These are phyloP conservation scores for Drosophila recens DNA, from an alignment of 2,888 invertebrate species.

Conservation along the genomic window DNA sequence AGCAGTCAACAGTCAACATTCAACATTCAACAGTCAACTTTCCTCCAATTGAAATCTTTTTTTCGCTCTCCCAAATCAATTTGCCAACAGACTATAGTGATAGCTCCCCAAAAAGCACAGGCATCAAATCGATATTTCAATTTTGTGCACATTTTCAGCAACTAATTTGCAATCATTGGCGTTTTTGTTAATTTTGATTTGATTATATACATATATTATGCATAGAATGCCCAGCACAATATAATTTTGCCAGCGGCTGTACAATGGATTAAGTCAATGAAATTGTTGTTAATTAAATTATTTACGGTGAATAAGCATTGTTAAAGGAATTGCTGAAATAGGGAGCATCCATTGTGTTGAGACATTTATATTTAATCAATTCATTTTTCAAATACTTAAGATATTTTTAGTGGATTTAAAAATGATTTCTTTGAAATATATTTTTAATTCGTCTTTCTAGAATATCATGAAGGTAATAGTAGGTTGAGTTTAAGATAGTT, in stretches of 20 bases:
- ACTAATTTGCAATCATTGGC: slow-evolving; percentile 75
- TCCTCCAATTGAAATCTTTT: slow-evolving; percentile 37
- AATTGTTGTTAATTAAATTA: slow-evolving; percentile 31
- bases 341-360: too few species aligned
- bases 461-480: background rate
- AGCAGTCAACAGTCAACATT: slow-evolving; percentile 62
- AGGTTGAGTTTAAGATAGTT: background rate
- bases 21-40: slow-evolving; percentile 52
- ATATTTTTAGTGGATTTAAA: too few species aligned
- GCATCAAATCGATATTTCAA: slow-evolving; percentile 66
- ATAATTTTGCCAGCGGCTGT: slow-evolving; percentile 11
- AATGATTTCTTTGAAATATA: too few species aligned
- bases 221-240: slow-evolving; percentile 24
- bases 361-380: too few species aligned
- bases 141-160: slow-evolving; percentile 64
- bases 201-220: slow-evolving; percentile 67
- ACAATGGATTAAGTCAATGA: slow-evolving; percentile 33
- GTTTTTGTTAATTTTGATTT: slow-evolving; percentile 77
- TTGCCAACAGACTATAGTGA: slow-evolving; percentile 19
- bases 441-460: background rate
- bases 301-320: background rate
- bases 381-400: too few species aligned
- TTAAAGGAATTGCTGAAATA: too few species aligned
- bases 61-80: slow-evolving; percentile 26
- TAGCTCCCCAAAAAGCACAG: slow-evolving; percentile 8